Evolutionary conservation across 2,797 vertebrate species (phyloP).

Genomic region (Leptatherina wallacei): DNA sequence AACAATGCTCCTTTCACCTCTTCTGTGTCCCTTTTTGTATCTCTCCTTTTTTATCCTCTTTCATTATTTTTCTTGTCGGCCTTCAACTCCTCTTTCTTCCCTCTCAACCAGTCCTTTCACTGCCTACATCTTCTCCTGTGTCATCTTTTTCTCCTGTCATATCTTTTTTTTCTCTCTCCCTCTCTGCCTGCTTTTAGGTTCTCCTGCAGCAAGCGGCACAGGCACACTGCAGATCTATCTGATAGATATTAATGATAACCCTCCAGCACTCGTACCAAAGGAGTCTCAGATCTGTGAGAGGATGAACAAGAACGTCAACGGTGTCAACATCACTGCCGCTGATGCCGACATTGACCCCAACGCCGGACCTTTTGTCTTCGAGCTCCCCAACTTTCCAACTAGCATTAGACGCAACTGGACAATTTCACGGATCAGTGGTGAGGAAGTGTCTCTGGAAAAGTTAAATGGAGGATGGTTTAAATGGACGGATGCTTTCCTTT

Average conservation of each 20-base stretch:
- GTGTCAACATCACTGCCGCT: slow-evolving; percentile 92
- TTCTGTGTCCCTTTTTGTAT: slow-evolving; percentile 22
- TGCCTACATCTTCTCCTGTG: slow-evolving; percentile 49
- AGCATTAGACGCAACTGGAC: slow-evolving; percentile 93
- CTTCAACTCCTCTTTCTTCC: slow-evolving; percentile 37
- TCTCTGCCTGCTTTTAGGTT: slow-evolving; percentile 79
- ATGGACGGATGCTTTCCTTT: background rate
- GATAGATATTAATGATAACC: slow-evolving; percentile 96
- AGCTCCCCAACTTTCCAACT: slow-evolving; percentile 87
- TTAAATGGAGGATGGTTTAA: background rate
- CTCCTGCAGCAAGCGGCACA: slow-evolving; percentile 90
- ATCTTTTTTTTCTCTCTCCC: slow-evolving; percentile 27
- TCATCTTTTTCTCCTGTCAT: slow-evolving; percentile 60
- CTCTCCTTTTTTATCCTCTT: slow-evolving; percentile 31
- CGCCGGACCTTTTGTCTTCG: slow-evolving; percentile 93
- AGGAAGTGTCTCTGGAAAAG: slow-evolving; percentile 49
- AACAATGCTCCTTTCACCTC: slow-evolving; percentile 42
- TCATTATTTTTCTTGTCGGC: slow-evolving; percentile 47
- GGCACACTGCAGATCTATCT: slow-evolving; percentile 94
- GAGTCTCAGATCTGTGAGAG: slow-evolving; percentile 95
- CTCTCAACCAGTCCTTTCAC: slow-evolving; percentile 37
- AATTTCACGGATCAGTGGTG: slow-evolving; percentile 91
- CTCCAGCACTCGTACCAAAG: slow-evolving; percentile 89
- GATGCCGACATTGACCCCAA: slow-evolving; percentile 93
- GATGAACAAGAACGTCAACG: slow-evolving; percentile 84